A percentile compares a stretch with the other conserved stretches of the same genome.
Conservation (phyloP, 2,797 vertebrate species). For the Macrochelys suwanniensis region DNA sequence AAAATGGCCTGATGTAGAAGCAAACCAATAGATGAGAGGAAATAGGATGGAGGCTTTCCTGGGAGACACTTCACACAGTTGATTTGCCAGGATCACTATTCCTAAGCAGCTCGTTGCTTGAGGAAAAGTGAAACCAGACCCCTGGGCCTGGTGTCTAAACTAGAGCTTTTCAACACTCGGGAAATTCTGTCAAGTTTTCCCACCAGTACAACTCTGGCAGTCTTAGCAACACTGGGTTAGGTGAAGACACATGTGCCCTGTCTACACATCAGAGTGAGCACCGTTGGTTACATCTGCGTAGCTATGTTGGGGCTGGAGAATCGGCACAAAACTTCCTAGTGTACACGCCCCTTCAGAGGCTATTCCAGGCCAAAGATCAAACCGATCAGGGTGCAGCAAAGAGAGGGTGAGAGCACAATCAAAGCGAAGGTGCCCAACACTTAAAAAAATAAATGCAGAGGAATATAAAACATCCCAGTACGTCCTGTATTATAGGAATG, state of each 20-base stretch:
- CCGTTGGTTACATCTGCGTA: not conserved
- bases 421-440: not conserved
- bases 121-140: not conserved
- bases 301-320: not conserved
- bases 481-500: not conserved
- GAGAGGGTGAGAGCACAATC: not conserved
- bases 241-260: not conserved
- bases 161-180: not conserved
- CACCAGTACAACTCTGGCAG: not conserved
- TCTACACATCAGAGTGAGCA: not conserved
- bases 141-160: not conserved
- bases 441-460: not conserved
- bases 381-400: rapidly evolving
- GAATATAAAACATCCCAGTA: not conserved
- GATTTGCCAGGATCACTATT: not conserved
- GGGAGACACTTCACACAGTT: not conserved
- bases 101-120: not conserved
- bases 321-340: not conserved
- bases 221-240: not conserved
- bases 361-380: rapidly evolving
- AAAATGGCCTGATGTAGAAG: not conserved
- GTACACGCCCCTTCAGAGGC: rapidly evolving
- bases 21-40: not conserved
- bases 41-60: not conserved
- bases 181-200: not conserved